Evolutionary conservation across 92 coral and sea anemone species (phyloP).

Genomic region (Palythoa grandiflora): DNA sequence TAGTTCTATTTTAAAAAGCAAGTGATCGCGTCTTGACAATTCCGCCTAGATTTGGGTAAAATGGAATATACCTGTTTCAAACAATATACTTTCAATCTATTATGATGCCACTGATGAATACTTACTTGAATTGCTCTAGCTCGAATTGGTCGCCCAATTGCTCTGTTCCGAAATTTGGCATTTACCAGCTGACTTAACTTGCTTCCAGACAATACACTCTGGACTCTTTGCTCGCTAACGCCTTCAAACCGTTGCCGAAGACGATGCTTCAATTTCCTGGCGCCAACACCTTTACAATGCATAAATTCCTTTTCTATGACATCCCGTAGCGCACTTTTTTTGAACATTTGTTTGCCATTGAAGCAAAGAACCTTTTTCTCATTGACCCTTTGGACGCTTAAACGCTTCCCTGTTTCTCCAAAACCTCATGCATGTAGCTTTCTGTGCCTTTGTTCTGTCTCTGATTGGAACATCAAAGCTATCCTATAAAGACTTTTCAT

Average conservation of each 20-base stretch:
- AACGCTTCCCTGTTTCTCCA: constrained; percentile 51
- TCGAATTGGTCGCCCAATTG: background rate
- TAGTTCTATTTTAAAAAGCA: background rate
- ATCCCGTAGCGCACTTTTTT: background rate
- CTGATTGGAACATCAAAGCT: constrained; percentile 38
- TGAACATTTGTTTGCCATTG: constrained; percentile 45
- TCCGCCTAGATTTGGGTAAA: too few species aligned
- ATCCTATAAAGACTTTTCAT: background rate
- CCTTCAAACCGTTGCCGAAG: constrained; percentile 50
- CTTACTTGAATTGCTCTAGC: constrained; percentile 2
- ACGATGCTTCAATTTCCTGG: constrained; percentile 48
- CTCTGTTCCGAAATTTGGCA: background rate
- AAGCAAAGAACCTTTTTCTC: constrained; percentile 45
- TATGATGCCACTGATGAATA: background rate
- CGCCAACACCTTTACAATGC: constrained; percentile 58
- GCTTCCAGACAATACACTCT: background rate
- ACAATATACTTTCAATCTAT: too few species aligned
- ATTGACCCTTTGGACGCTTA: background rate
- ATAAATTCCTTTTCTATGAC: constrained; percentile 50
- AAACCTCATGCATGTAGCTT: constrained; percentile 50
- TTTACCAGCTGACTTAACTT: background rate
- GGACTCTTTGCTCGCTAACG: constrained; percentile 28
- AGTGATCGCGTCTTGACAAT: background rate
- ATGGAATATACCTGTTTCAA: too few species aligned
- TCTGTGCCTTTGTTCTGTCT: constrained; percentile 43